Evolutionary conservation across 2,797 vertebrate genomes (phyloP).

Genomic region (Sebastes nivosus): DNA sequence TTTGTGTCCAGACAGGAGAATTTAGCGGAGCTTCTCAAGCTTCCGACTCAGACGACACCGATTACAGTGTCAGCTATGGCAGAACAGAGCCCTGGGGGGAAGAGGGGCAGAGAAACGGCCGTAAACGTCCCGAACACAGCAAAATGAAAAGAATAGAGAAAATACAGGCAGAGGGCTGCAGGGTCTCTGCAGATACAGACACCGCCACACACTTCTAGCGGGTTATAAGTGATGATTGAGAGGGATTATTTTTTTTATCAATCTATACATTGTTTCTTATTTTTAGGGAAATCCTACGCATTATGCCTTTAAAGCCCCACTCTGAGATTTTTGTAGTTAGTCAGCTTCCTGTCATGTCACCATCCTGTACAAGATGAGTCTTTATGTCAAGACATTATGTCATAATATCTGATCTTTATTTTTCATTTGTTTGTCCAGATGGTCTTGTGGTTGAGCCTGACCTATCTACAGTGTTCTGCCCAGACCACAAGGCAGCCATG

Average conservation of each 20-base stretch:
- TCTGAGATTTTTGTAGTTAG: neutral
- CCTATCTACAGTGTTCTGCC: conserved; percentile 93
- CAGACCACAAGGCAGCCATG: conserved; percentile 98
- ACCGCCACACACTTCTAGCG: too few species aligned
- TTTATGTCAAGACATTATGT: too few species aligned
- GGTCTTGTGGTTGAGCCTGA: conserved; percentile 90
- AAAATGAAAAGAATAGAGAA: neutral
- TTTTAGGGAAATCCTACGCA: neutral
- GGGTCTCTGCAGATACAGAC: too few species aligned
- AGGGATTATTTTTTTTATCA: too few species aligned
- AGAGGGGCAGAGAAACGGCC: neutral
- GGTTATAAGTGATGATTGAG: too few species aligned
- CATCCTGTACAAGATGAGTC: neutral
- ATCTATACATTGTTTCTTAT: neutral
- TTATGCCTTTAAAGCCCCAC: neutral
- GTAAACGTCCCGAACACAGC: neutral
- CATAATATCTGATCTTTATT: neutral
- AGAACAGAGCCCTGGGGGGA: neutral
- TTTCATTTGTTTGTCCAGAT: conserved; percentile 75
- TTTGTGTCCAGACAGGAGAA: neutral
- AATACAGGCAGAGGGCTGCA: neutral
- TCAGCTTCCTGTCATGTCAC: neutral
- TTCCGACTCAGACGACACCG: neutral
- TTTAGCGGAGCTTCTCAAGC: neutral
- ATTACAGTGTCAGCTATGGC: neutral